These are phyloP conservation scores for Anolis apletophallus DNA, from an alignment of 2,797 vertebrate genomes.

Conservation along the genomic window DNA sequence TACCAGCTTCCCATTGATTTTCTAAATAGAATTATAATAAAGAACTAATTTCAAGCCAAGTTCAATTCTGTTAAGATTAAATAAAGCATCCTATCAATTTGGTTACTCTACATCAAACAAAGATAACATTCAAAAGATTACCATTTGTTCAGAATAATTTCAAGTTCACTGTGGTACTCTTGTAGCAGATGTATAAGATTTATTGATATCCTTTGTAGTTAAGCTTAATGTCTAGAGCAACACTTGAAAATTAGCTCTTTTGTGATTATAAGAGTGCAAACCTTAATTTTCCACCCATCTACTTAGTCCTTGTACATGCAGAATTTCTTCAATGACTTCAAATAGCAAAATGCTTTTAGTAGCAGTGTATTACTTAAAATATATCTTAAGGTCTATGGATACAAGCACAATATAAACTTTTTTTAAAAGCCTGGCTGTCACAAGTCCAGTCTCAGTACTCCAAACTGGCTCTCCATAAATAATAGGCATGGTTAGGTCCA, in stretches of 20 bases:
- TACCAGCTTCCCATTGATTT: conserved; percentile 65
- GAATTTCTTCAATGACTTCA: background rate
- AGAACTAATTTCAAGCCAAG: conserved; percentile 65
- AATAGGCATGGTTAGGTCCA: no score
- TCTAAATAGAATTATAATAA: conserved; percentile 68
- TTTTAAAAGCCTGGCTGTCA: no score
- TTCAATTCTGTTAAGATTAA: conserved; percentile 65
- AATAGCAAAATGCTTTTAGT: background rate
- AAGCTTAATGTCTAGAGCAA: background rate
- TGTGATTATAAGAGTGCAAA: background rate
- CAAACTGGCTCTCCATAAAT: no score
- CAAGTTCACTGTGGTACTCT: conserved; percentile 49
- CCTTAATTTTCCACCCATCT: conserved; percentile 5
- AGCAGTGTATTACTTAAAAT: background rate
- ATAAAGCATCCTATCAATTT: conserved; percentile 64
- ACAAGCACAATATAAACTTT: no score
- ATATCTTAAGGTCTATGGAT: no score
- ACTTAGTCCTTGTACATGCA: background rate
- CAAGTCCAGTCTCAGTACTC: no score
- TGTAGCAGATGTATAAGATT: conserved; percentile 52
- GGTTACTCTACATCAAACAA: conserved; percentile 51
- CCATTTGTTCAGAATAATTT: conserved; percentile 56
- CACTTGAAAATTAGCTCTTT: conserved; percentile 27
- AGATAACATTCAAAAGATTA: conserved; percentile 55
- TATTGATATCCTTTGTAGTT: conserved; percentile 20